Percentiles rank a stretch among this genome's conserved stretches.
These are phyloP conservation scores for Neodiprion pinetum DNA, from an alignment of 1,140 invertebrate species.

Conservation along the genomic window DNA sequence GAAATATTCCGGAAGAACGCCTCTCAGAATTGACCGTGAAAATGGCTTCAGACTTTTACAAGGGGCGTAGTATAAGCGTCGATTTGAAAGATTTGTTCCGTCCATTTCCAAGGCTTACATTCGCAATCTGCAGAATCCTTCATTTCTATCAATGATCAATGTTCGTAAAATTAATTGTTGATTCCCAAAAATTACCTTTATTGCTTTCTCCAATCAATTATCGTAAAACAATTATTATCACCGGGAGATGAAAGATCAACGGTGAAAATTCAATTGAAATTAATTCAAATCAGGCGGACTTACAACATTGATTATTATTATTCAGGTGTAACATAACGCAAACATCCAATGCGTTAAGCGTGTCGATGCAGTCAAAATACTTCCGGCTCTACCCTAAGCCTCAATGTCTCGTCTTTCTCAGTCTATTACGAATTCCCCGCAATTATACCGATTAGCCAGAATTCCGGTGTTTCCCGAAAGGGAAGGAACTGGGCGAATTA, in stretches of 20 bases:
- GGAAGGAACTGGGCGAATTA: background rate
- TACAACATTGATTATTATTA: no score
- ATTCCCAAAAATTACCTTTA: no score
- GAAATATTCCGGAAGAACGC: background rate
- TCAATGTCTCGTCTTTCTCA: conserved; percentile 38
- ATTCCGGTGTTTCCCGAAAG: conserved; percentile 14
- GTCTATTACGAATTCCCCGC: conserved; percentile 48
- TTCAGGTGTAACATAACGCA: background rate
- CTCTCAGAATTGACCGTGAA: background rate
- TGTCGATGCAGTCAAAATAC: background rate
- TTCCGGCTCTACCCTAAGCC: background rate
- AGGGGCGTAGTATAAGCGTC: background rate
- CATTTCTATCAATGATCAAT: no score
- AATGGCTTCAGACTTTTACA: background rate
- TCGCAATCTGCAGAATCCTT: no score
- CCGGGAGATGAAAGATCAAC: background rate
- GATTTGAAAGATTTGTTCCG: no score
- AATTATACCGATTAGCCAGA: conserved; percentile 48
- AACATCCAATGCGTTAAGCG: background rate
- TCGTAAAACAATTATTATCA: background rate
- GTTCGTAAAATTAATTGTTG: no score
- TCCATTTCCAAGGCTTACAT: no score
- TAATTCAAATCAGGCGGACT: background rate
- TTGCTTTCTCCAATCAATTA: no score
- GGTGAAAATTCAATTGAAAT: background rate